Percentiles rank a stretch among this genome's conserved stretches.
phyloP scores from a whole-genome alignment of 92 coral and sea anemone genomes.

The Actinernus sp. region DNA sequence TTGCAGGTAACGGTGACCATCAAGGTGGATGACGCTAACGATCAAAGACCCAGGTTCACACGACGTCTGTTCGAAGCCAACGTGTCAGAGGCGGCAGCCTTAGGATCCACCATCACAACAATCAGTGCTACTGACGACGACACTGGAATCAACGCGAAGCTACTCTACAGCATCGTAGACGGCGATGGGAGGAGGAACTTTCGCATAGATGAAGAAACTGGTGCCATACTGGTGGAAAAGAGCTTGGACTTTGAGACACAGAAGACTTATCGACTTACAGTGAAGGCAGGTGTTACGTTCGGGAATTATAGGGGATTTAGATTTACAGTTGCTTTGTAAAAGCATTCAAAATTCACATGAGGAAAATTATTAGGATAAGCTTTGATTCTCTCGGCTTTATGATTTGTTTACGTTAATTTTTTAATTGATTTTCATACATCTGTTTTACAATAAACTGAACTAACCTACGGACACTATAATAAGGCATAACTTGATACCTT shows the following conservation, averaged over 20 bases:
- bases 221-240: constrained; percentile 67
- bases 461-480: too few relatives aligned
- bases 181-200: constrained; percentile 61
- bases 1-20: constrained; percentile 61
- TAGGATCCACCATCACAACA: constrained; percentile 49
- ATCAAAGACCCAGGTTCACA: constrained; percentile 84
- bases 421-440: too few relatives aligned
- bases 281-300: constrained; percentile 56
- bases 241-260: constrained; percentile 80
- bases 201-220: constrained; percentile 78
- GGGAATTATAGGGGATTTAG: neutral
- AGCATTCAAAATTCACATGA: neutral
- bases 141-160: constrained; percentile 75
- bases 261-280: constrained; percentile 60
- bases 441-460: too few relatives aligned
- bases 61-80: constrained; percentile 54
- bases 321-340: too few relatives aligned
- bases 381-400: too few relatives aligned
- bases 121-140: constrained; percentile 84
- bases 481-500: too few relatives aligned
- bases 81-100: constrained; percentile 75
- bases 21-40: constrained; percentile 84
- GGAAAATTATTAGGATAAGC: too few relatives aligned
- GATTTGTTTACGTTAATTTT: too few relatives aligned
- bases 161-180: constrained; percentile 59